Evolutionary conservation across 2,797 vertebrate species (phyloP).

Genomic region (Holocentrus rufus): DNA sequence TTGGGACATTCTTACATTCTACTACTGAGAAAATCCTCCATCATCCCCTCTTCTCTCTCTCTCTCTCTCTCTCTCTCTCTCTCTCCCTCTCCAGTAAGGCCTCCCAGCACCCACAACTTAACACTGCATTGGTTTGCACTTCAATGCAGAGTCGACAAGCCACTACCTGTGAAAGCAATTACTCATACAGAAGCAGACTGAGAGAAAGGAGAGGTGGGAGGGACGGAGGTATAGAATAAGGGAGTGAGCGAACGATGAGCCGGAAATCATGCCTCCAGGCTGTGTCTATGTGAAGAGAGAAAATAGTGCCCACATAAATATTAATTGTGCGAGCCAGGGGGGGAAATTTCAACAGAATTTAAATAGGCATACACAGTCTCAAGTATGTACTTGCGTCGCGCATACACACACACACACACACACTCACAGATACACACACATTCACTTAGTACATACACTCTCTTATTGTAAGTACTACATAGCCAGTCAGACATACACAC

Average conservation of each 20-base stretch:
- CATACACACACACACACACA: constrained; percentile 38
- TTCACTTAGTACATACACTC: constrained; percentile 12
- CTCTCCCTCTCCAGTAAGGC: neutral
- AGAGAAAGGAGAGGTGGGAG: constrained; percentile 61
- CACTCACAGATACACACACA: constrained; percentile 30
- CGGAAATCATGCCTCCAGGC: constrained; percentile 73
- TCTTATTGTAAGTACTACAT: neutral
- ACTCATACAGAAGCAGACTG: constrained; percentile 66
- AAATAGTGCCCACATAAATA: constrained; percentile 74
- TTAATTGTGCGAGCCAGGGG: constrained; percentile 62
- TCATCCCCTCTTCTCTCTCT: constrained; percentile 39
- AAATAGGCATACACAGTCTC: constrained; percentile 59
- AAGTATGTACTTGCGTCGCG: constrained; percentile 71
- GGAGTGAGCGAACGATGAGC: constrained; percentile 46
- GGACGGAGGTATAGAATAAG: constrained; percentile 54
- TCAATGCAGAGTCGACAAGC: constrained; percentile 73
- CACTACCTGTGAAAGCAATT: constrained; percentile 81
- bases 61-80: neutral
- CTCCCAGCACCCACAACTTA: constrained; percentile 71
- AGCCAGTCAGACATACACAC: neutral
- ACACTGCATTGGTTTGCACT: constrained; percentile 72
- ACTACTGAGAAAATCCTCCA: constrained; percentile 61
- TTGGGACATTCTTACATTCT: constrained; percentile 65
- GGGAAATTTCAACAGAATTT: constrained; percentile 60
- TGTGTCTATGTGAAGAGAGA: constrained; percentile 67